Percentiles rank a stretch among this genome's conserved stretches.
Evolutionary conservation across 2,888 invertebrate genomes (phyloP).

Genomic region (Drosophila colorata): DNA sequence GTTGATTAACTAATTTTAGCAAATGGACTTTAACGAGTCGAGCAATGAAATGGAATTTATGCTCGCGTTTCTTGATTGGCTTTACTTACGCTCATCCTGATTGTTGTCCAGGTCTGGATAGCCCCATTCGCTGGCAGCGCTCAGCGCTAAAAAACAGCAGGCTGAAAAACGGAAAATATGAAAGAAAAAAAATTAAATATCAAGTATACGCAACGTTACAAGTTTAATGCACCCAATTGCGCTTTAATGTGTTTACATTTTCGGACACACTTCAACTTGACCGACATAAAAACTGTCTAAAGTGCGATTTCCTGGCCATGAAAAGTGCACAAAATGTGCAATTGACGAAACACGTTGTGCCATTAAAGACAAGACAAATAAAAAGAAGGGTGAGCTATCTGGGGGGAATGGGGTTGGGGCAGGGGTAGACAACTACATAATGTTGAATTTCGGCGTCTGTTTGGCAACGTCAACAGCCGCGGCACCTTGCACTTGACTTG

Average conservation of each 20-base stretch:
- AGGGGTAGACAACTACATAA: slow-evolving; percentile 32
- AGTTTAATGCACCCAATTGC: slow-evolving; percentile 45
- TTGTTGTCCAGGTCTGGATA: slow-evolving; percentile 82
- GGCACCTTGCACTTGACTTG: slow-evolving; percentile 76
- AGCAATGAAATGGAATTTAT: slow-evolving; percentile 19
- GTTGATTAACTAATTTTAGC: slow-evolving; percentile 76
- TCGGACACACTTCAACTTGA: slow-evolving; percentile 62
- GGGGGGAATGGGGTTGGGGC: slow-evolving; percentile 2
- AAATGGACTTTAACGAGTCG: slow-evolving; percentile 50
- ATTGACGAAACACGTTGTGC: slow-evolving; percentile 17
- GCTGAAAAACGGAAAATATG: slow-evolving; percentile 53
- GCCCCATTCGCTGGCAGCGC: slow-evolving; percentile 72
- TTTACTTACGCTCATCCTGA: slow-evolving; percentile 78
- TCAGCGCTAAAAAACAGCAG: slow-evolving; percentile 49
- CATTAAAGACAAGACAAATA: slow-evolving; percentile 27
- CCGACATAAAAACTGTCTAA: slow-evolving; percentile 39
- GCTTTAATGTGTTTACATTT: slow-evolving; percentile 29
- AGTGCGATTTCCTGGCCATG: slow-evolving; percentile 35
- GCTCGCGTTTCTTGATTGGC: slow-evolving; percentile 41
- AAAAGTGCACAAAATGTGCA: slow-evolving; percentile 35
- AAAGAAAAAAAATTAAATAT: slow-evolving; percentile 1
- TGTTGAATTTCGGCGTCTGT: slow-evolving; percentile 31
- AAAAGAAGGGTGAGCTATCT: slow-evolving; percentile 3
- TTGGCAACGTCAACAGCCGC: slow-evolving; percentile 62
- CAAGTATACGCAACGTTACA: slow-evolving; percentile 31